Percentiles rank a stretch among this genome's conserved stretches.
These are phyloP conservation scores for Philopotamus ludificatus DNA, from an alignment of 1,140 invertebrate species.

Conservation along the genomic window DNA sequence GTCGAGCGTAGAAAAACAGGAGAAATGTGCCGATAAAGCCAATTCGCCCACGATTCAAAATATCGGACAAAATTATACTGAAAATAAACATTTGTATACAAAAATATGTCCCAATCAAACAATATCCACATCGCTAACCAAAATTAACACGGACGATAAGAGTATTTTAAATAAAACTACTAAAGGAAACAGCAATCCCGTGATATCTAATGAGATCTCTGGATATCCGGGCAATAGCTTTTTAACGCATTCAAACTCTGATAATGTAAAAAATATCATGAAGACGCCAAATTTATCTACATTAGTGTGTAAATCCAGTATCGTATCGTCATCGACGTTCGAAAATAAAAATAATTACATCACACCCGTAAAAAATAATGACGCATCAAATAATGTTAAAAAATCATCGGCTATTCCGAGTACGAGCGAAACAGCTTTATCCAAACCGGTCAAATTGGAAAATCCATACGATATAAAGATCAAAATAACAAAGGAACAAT, in stretches of 20 bases:
- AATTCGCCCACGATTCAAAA: constrained; percentile 17
- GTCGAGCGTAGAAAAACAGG: constrained; percentile 32
- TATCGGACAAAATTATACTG: not conserved
- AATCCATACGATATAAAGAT: not conserved
- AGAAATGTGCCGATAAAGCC: constrained; percentile 10
- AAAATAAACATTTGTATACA: constrained; percentile 17
- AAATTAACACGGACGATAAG: not conserved
- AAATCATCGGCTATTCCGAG: not conserved
- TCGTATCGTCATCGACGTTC: constrained; percentile 14
- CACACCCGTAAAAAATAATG: not conserved
- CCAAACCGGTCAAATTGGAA: not conserved
- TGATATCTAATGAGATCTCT: not conserved
- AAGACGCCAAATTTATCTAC: constrained; percentile 14
- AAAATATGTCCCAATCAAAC: not conserved
- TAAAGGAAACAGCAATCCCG: constrained; percentile 2
- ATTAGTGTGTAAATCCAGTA: constrained; percentile 19
- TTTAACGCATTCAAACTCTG: not conserved
- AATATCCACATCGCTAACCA: not conserved
- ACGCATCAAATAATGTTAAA: not conserved
- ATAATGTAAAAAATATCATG: not conserved
- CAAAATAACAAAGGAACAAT: not conserved
- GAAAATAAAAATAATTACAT: constrained; percentile 17
- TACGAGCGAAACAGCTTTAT: not conserved
- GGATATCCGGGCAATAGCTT: not conserved
- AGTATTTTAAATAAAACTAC: constrained; percentile 1